Conservation (phyloP, 2,797 vertebrate genomes). For the Pampus argenteus region DNA sequence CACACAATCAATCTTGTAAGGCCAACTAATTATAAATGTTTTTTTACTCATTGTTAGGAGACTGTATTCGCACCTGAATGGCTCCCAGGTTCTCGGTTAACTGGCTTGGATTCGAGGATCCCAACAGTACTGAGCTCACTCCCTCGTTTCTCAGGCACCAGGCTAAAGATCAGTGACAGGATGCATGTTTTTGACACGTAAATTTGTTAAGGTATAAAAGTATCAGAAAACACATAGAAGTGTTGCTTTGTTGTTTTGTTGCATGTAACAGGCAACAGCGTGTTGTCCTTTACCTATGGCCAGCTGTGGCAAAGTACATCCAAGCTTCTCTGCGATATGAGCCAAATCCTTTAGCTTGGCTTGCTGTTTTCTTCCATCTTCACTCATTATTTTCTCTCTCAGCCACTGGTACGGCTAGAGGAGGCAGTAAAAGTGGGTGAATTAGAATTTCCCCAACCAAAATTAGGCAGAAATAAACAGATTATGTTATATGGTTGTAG, state of each 20-base stretch:
- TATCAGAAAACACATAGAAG: background rate
- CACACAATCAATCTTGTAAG: background rate
- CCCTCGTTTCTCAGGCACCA: conserved; percentile 98
- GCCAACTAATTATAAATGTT: conserved; percentile 7
- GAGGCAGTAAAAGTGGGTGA: background rate
- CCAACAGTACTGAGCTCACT: conserved; percentile 96
- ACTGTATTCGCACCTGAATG: conserved; percentile 88
- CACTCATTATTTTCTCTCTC: conserved; percentile 95
- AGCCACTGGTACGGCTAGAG: conserved; percentile 97
- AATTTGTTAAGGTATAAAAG: background rate
- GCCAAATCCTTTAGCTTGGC: conserved; percentile 94
- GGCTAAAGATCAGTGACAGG: conserved; percentile 78
- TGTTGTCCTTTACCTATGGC: conserved; percentile 89
- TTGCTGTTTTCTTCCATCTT: conserved; percentile 96
- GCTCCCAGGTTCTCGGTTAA: conserved; percentile 97
- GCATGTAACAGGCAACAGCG: background rate
- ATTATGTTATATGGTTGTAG: background rate
- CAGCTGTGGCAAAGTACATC: conserved; percentile 97
- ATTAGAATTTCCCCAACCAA: background rate
- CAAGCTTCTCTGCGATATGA: conserved; percentile 93
- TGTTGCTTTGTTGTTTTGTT: background rate
- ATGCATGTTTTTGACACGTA: conserved; percentile 9
- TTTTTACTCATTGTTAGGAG: background rate
- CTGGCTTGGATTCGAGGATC: conserved; percentile 94
- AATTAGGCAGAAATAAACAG: conserved; percentile 5